These are phyloP conservation scores for Natrix natrix DNA, from an alignment of 2,797 vertebrate species.

Conservation along the genomic window DNA sequence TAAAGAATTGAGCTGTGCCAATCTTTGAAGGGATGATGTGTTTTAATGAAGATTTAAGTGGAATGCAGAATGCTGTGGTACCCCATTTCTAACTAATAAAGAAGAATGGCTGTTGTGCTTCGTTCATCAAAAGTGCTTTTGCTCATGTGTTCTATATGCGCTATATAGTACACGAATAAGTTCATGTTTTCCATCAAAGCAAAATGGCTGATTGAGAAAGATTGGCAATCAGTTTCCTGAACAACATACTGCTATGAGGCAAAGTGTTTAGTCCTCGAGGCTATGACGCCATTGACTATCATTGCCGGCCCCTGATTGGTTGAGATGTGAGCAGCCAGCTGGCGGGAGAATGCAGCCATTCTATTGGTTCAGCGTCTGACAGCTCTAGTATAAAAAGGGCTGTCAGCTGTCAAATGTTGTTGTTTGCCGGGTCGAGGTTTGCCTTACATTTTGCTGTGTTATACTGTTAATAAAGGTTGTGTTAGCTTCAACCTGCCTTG, in stretches of 20 bases:
- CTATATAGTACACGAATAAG: not conserved
- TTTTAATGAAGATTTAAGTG: not conserved
- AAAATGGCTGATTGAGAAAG: not conserved
- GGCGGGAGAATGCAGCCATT: no score
- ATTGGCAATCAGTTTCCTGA: not conserved
- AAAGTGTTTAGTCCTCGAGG: not conserved
- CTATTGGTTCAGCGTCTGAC: no score
- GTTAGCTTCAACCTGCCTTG: no score
- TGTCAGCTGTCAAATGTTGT: no score
- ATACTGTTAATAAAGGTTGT: no score
- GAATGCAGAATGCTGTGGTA: not conserved
- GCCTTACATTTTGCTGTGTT: no score
- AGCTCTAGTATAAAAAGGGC: no score
- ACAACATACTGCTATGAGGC: not conserved
- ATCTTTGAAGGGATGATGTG: not conserved
- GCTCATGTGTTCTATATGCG: not conserved
- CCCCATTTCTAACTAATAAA: not conserved
- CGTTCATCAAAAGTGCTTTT: not conserved
- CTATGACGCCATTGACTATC: no score
- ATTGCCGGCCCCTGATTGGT: no score
- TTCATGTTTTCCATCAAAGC: not conserved
- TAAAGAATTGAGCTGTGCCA: not conserved
- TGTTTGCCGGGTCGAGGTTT: no score
- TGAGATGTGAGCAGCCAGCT: no score
- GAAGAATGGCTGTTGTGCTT: not conserved